phyloP scores from a whole-genome alignment of 2,888 invertebrate genomes.

The Eucriotettix oculatus region DNA sequence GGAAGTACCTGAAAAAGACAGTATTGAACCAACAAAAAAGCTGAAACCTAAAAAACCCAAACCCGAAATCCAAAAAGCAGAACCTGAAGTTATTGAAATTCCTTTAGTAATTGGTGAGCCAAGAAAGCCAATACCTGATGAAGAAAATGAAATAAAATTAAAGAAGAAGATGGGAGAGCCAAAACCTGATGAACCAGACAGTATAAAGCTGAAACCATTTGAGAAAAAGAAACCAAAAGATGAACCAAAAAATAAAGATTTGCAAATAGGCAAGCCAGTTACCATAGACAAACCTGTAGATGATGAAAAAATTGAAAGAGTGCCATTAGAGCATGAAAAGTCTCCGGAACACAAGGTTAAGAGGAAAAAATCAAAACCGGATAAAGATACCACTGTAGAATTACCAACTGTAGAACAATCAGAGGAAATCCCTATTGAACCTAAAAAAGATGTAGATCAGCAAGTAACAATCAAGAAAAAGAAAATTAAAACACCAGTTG shows the following conservation, averaged over 20 bases:
- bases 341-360: slow-evolving; percentile 19
- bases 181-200: slow-evolving; percentile 18
- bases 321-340: slow-evolving; percentile 16
- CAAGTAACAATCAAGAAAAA: slow-evolving; percentile 38
- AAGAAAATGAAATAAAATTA: slow-evolving; percentile 11
- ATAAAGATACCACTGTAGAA: slow-evolving; percentile 19
- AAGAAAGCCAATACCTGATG: slow-evolving; percentile 22
- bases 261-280: slow-evolving; percentile 7
- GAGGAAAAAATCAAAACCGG: slow-evolving; percentile 11
- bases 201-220: slow-evolving; percentile 18
- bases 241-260: slow-evolving; percentile 22
- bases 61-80: slow-evolving; percentile 17
- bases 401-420: slow-evolving; percentile 18
- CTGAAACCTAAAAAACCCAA: slow-evolving; percentile 10
- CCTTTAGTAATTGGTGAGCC: slow-evolving; percentile 11
- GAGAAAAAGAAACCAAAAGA: slow-evolving; percentile 18
- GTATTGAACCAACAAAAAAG: slow-evolving; percentile 14
- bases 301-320: slow-evolving; percentile 16
- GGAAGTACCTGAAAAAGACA: slow-evolving; percentile 7
- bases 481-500: slow-evolving; percentile 27
- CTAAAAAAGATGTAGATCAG: slow-evolving; percentile 28
- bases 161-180: slow-evolving; percentile 24
- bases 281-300: slow-evolving; percentile 11
- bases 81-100: slow-evolving; percentile 19
- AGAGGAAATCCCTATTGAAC: slow-evolving; percentile 16